Evolutionary conservation across 1,140 invertebrate genomes (phyloP), one percentile per base, ranked within the genome.

Genomic region (Drosophila insularis): DNA sequence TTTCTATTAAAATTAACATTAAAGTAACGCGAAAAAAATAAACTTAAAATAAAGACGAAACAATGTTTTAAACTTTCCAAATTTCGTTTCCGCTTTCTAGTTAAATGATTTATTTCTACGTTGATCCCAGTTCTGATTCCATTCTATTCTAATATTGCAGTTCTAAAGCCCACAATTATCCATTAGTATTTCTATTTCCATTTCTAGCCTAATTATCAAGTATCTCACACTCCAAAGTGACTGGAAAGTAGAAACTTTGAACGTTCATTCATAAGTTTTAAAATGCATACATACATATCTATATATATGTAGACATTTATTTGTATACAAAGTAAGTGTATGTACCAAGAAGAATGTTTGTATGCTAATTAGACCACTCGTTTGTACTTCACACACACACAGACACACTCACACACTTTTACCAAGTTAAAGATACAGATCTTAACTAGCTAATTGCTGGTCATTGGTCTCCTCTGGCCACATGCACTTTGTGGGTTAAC

Each of bases 401-500:
- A 73, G 68, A 79, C 53, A 56, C 75, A 67, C 67, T 74, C 74
- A 56, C 63, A 37, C 11, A 11, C 65, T 63, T 75, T 76, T 70
- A 50, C 43, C 10, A 50, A 81, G 43, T 37, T 54, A 50, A 61
- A 76, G 81, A 85, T 85, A 85, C 37, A 64, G 14, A 87, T 86
- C 82, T 74, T 39, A 17, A 5, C 8, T 61, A 40, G 39, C 79
- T 86, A 86, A 86, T 86, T 86, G 82, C 61, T 89, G 84, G 82
- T 73, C 82, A 87, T 69, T 61, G 77, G 68, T 60, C 63, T 65
- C 39, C 78, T 81, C 71, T 58, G 73, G 68, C 63, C 63, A 68
- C 40, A 67, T 87, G 72, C 78, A 73, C 59, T 81, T 81, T 75
- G 64, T 86, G 75, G 82, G 82, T 86, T 86, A 86, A 82, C 82